Evolutionary conservation across 2,888 invertebrate genomes (phyloP).

Genomic region (Meiosimyza decipiens): DNA sequence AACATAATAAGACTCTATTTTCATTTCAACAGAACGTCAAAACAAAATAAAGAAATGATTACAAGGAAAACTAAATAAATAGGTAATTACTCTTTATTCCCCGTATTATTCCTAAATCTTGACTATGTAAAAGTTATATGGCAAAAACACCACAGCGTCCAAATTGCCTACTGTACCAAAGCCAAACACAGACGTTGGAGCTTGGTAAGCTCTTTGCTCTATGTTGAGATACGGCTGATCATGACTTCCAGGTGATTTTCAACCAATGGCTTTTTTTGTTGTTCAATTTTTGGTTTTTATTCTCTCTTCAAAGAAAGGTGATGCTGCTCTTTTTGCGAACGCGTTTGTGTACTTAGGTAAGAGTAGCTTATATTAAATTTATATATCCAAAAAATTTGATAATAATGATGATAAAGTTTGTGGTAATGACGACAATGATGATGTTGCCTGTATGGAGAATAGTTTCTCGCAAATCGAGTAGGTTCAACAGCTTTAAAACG

Average conservation of each 20-base stretch:
- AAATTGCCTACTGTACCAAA: too few species aligned
- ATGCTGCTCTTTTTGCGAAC: background rate
- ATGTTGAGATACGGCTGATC: slow-evolving; percentile 21
- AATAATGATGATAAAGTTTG: background rate
- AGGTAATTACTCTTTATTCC: background rate
- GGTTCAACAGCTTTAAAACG: slow-evolving; percentile 26
- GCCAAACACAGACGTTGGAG: too few species aligned
- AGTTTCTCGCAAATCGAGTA: slow-evolving; percentile 12
- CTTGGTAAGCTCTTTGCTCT: background rate
- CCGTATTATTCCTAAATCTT: background rate
- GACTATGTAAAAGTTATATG: background rate
- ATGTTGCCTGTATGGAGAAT: background rate
- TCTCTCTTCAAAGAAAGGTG: background rate
- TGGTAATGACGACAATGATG: background rate
- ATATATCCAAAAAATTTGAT: too few species aligned
- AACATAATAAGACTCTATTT: too few species aligned
- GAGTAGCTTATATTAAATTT: too few species aligned
- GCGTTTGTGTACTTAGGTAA: background rate
- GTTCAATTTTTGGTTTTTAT: too few species aligned
- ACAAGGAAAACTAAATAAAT: background rate
- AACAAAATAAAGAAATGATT: slow-evolving; percentile 1
- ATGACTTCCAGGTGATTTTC: slow-evolving; percentile 34
- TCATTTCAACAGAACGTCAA: too few species aligned
- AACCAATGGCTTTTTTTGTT: background rate
- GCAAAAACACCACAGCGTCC: background rate